Evolutionary conservation across 1,140 invertebrate species (phyloP).

Genomic region (Drosophila kikkawai): DNA sequence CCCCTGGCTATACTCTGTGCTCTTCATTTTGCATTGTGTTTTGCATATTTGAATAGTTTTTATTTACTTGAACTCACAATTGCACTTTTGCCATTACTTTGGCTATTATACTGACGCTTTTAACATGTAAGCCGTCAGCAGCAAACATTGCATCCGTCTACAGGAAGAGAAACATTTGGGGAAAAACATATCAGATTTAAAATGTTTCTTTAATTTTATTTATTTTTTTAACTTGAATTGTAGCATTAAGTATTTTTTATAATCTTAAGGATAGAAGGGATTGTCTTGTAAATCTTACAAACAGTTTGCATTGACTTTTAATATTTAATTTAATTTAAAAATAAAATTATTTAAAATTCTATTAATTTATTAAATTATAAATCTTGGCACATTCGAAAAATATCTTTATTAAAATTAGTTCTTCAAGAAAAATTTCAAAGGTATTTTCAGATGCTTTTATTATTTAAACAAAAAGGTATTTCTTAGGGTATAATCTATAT

Average conservation of each 20-base stretch:
- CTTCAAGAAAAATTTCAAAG: neutral
- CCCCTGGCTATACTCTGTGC: slow-evolving; percentile 24
- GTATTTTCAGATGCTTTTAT: neutral
- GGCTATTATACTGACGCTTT: slow-evolving; percentile 82
- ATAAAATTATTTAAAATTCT: too few species aligned
- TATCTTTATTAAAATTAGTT: neutral
- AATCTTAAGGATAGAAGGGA: too few species aligned
- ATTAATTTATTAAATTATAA: too few species aligned
- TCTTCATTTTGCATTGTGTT: slow-evolving; percentile 78
- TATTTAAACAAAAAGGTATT: too few species aligned
- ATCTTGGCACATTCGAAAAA: neutral
- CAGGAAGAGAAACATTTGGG: neutral
- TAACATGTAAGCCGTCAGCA: slow-evolving; percentile 66
- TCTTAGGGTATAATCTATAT: neutral
- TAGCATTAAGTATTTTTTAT: neutral
- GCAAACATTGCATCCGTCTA: slow-evolving; percentile 46
- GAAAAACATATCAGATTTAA: too few species aligned
- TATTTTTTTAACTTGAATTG: neutral
- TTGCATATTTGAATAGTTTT: slow-evolving; percentile 84
- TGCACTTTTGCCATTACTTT: slow-evolving; percentile 84
- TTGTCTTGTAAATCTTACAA: too few species aligned
- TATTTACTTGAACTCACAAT: slow-evolving; percentile 84
- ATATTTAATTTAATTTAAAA: too few species aligned
- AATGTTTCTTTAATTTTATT: too few species aligned
- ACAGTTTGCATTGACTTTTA: too few species aligned